Evolutionary conservation across 2,797 vertebrate genomes (phyloP).

Genomic region (Microcaecilia unicolor): DNA sequence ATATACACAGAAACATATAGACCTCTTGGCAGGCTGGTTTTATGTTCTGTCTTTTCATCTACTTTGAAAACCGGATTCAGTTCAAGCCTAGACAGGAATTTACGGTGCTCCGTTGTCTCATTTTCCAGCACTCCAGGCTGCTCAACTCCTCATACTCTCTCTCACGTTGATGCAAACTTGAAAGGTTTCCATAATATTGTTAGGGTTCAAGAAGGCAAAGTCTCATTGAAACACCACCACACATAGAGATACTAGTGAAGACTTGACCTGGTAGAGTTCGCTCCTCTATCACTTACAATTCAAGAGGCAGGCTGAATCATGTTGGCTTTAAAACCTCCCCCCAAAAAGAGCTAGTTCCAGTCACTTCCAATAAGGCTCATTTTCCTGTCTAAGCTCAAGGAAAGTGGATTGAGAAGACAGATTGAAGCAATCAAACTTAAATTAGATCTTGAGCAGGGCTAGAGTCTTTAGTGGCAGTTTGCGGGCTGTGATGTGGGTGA

Average conservation of each 20-base stretch:
- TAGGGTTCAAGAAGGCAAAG: constrained; percentile 4
- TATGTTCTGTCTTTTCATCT: constrained; percentile 48
- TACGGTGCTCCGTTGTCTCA: constrained; percentile 33
- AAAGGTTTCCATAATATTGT: background rate
- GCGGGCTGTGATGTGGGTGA: no score
- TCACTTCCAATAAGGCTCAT: no score
- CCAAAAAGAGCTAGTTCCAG: no score
- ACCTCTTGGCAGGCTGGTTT: constrained; percentile 37
- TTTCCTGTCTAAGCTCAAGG: no score
- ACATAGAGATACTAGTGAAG: accelerated
- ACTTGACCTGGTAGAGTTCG: background rate
- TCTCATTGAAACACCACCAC: background rate
- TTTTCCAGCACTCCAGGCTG: constrained; percentile 25
- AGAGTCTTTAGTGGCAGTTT: no score
- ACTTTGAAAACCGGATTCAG: constrained; percentile 31
- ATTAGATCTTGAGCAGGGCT: no score
- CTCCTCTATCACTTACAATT: constrained; percentile 12
- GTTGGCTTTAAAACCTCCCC: no score
- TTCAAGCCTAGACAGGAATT: constrained; percentile 48
- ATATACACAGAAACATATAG: constrained; percentile 30
- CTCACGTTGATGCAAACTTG: background rate
- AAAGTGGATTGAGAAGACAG: no score
- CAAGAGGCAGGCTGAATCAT: constrained; percentile 22
- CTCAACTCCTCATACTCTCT: constrained; percentile 11
- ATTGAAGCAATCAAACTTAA: no score